Evolutionary conservation across 2,113 vertebrate genomes (phyloP).

Genomic region (Microcebus murinus): DNA sequence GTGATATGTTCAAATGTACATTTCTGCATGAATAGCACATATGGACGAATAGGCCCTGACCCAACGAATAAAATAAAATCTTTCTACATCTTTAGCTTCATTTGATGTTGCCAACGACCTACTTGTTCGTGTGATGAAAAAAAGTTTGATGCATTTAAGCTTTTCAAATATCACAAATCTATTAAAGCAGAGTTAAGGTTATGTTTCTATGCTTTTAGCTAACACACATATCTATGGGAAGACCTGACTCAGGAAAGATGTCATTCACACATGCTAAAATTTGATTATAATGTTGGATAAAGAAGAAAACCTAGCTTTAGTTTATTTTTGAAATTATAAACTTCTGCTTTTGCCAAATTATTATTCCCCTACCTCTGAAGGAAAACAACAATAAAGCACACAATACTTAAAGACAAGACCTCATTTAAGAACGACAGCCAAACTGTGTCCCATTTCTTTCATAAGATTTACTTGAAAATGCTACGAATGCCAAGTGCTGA

Average conservation of each 20-base stretch:
- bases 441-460: conserved; percentile 21
- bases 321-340: neutral
- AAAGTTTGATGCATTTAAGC: neutral
- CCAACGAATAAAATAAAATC: neutral
- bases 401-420: conserved; percentile 6
- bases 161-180: neutral
- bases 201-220: neutral
- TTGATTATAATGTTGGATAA: neutral
- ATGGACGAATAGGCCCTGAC: neutral
- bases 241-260: neutral
- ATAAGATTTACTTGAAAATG: conserved; percentile 48
- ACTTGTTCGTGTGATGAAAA: neutral
- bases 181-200: neutral
- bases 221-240: neutral
- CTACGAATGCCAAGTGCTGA: conserved; percentile 15
- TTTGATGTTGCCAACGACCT: neutral
- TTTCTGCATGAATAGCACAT: neutral
- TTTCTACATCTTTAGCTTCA: neutral
- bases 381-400: neutral
- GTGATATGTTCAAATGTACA: neutral
- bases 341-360: neutral
- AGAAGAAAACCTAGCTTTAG: neutral
- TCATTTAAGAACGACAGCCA: conserved; percentile 2
- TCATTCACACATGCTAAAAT: neutral
- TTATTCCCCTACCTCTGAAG: neutral